Evolutionary conservation across 1,140 invertebrate genomes (phyloP).

Genomic region (Pogonomyrmex barbatus): DNA sequence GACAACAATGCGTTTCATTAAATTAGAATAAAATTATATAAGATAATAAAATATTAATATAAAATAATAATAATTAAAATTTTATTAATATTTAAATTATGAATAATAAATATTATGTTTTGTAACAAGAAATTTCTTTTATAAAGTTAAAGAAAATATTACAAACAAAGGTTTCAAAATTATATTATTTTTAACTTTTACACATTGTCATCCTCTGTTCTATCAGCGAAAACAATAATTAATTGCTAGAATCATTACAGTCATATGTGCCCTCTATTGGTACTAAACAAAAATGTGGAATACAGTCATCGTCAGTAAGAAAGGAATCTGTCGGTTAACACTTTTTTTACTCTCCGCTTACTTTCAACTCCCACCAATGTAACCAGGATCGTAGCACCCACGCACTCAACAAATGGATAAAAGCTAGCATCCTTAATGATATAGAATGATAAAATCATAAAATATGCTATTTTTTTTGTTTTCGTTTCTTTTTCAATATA

Average conservation of each 20-base stretch:
- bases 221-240: background rate
- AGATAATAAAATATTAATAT: background rate
- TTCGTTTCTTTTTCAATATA: background rate
- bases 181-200: background rate
- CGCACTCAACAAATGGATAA: conserved; percentile 5
- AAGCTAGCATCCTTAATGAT: background rate
- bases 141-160: background rate
- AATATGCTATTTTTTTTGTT: conserved; percentile 4
- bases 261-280: conserved; percentile 34
- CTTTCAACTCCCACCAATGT: conserved; percentile 36
- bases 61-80: conserved; percentile 4
- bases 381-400: conserved; percentile 48
- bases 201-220: background rate
- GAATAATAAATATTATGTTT: background rate
- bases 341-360: conserved; percentile 32
- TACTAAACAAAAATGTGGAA: conserved; percentile 10
- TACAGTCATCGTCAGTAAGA: conserved; percentile 38
- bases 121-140: background rate
- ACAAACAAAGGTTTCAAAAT: background rate
- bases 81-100: conserved; percentile 9
- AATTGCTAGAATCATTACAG: conserved; percentile 15
- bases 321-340: conserved; percentile 34
- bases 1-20: no score
- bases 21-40: no score
- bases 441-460: background rate